phyloP scores from a whole-genome alignment of 2,888 invertebrate species.

The Phanerotoma sp. region DNA sequence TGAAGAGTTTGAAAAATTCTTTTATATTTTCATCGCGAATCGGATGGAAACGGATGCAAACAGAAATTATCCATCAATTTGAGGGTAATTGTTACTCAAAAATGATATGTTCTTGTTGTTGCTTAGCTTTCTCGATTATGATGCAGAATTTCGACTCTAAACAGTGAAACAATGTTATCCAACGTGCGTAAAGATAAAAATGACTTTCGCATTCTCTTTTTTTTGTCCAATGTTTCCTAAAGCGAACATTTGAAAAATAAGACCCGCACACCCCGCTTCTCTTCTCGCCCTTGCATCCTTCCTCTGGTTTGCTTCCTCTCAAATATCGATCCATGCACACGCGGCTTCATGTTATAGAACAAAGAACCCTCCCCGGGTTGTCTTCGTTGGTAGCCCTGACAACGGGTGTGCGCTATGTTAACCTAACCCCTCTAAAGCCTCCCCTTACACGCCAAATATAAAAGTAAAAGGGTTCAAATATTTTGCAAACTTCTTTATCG shows the following conservation, averaged over 20 bases:
- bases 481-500: neutral
- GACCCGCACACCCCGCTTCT: conserved; percentile 4
- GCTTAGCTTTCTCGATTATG: too few relatives aligned
- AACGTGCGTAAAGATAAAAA: neutral
- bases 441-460: conserved; percentile 4
- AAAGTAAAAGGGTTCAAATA: conserved; percentile 9
- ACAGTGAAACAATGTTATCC: neutral
- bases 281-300: neutral
- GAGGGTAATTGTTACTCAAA: too few relatives aligned
- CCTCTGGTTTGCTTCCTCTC: conserved; percentile 15
- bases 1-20: too few relatives aligned
- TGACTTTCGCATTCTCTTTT: conserved; percentile 1
- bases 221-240: conserved; percentile 1
- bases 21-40: too few relatives aligned
- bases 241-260: conserved; percentile 17
- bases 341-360: conserved; percentile 24
- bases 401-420: conserved; percentile 20
- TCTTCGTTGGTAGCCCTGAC: conserved; percentile 28
- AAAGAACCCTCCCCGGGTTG: conserved; percentile 23
- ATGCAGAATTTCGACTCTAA: too few relatives aligned
- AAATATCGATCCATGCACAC: conserved; percentile 25
- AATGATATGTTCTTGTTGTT: too few relatives aligned
- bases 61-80: too few relatives aligned
- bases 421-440: conserved; percentile 12
- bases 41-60: too few relatives aligned